Percentiles rank a stretch among this genome's conserved stretches.
Conservation (phyloP, 2,888 invertebrate genomes). For the Limnephilus rhombicus region DNA sequence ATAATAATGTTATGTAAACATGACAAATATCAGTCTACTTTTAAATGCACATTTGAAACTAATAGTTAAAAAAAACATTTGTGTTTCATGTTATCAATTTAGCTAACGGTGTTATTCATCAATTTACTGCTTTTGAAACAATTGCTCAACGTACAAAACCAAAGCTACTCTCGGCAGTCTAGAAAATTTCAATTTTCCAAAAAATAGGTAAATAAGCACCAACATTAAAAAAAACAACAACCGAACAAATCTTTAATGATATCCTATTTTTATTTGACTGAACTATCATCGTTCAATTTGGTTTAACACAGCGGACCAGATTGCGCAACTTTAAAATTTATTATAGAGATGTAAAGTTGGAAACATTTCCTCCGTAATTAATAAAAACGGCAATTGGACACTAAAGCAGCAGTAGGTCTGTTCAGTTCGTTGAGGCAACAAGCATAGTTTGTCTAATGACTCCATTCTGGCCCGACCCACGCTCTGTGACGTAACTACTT, state of each 20-base stretch:
- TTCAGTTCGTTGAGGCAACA: slow-evolving; percentile 38
- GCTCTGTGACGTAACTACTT: slow-evolving; percentile 3
- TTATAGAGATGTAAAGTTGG: slow-evolving; percentile 24
- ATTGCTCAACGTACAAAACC: background rate
- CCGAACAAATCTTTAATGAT: background rate
- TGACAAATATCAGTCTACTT: no score
- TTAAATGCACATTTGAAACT: no score
- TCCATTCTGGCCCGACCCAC: slow-evolving; percentile 35
- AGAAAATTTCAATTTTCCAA: background rate
- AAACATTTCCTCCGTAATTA: slow-evolving; percentile 56
- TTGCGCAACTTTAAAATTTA: background rate
- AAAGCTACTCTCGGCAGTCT: background rate
- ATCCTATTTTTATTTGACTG: background rate
- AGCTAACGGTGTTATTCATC: background rate
- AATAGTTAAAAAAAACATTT: no score
- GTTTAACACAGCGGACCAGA: background rate
- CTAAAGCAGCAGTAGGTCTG: slow-evolving; percentile 59
- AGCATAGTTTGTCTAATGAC: slow-evolving; percentile 57
- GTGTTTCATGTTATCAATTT: background rate
- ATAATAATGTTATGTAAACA: no score
- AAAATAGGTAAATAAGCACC: background rate
- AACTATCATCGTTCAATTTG: background rate
- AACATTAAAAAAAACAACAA: background rate
- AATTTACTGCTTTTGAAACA: background rate
- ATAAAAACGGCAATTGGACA: slow-evolving; percentile 57